phyloP scores from a whole-genome alignment of 2,113 vertebrate species.

The Catharus fuscescens region DNA sequence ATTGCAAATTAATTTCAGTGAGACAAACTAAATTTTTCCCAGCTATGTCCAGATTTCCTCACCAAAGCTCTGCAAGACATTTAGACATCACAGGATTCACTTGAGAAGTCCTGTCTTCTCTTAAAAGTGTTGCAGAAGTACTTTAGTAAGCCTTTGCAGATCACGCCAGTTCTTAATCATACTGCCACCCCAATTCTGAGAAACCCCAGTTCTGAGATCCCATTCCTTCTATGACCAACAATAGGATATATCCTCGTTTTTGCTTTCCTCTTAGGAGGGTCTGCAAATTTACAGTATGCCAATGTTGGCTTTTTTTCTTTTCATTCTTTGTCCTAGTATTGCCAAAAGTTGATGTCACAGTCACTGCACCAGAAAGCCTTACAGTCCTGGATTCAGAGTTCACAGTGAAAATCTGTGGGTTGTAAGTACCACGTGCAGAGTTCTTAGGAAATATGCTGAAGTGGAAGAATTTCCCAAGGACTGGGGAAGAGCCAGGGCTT shows the following conservation, averaged over 20 bases:
- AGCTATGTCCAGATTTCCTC: background rate
- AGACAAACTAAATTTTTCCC: background rate
- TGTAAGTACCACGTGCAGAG: conserved; percentile 45
- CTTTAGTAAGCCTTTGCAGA: background rate
- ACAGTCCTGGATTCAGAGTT: conserved; percentile 57
- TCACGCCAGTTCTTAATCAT: background rate
- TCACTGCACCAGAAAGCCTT: conserved; percentile 49
- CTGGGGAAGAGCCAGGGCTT: background rate
- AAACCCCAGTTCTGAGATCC: background rate
- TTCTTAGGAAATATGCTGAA: background rate
- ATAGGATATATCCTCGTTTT: background rate
- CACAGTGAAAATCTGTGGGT: conserved; percentile 36
- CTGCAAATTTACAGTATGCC: background rate
- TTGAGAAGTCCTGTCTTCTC: background rate
- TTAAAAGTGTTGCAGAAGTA: background rate
- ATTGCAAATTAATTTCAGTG: background rate
- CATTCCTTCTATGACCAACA: background rate
- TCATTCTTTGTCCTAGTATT: conserved; percentile 35
- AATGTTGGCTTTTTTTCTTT: background rate
- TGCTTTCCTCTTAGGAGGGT: background rate
- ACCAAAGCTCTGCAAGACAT: background rate
- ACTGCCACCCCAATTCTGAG: background rate
- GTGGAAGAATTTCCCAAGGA: background rate
- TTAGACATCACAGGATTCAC: background rate
- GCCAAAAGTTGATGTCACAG: conserved; percentile 60